phyloP scores from a whole-genome alignment of 1,140 invertebrate genomes.

The Diuraphis noxia region DNA sequence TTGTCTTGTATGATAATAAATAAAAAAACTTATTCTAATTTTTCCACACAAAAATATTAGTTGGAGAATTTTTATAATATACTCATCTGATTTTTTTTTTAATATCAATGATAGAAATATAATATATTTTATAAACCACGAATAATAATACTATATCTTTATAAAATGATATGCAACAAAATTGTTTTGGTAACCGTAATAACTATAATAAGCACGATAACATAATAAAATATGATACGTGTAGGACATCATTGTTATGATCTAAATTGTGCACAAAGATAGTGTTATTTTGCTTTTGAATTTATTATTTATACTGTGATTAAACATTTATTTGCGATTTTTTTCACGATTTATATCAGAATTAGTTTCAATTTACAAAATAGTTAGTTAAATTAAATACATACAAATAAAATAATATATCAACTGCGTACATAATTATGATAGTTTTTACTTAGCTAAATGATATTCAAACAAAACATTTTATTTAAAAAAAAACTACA shows the following conservation, averaged over 20 bases:
- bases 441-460: too few species aligned
- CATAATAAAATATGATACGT: too few species aligned
- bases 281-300: too few species aligned
- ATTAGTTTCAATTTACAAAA: not conserved
- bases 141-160: too few species aligned
- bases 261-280: not conserved
- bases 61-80: not conserved
- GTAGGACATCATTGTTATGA: not conserved
- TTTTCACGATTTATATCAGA: not conserved
- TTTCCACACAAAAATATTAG: not conserved
- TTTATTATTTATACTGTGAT: too few species aligned
- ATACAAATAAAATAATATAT: not conserved
- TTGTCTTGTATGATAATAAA: not conserved
- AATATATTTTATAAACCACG: too few species aligned
- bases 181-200: not conserved
- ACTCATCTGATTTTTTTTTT: too few species aligned
- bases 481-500: not conserved
- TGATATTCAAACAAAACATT: not conserved
- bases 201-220: not conserved
- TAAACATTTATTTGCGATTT: not conserved
- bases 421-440: not conserved
- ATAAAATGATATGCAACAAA: too few species aligned
- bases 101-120: too few species aligned
- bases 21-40: not conserved
- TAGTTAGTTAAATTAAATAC: not conserved